Percentiles rank a stretch among this genome's conserved stretches.
phyloP scores from a whole-genome alignment of 2,888 invertebrate species.

The Taphrorychus bicolor region DNA sequence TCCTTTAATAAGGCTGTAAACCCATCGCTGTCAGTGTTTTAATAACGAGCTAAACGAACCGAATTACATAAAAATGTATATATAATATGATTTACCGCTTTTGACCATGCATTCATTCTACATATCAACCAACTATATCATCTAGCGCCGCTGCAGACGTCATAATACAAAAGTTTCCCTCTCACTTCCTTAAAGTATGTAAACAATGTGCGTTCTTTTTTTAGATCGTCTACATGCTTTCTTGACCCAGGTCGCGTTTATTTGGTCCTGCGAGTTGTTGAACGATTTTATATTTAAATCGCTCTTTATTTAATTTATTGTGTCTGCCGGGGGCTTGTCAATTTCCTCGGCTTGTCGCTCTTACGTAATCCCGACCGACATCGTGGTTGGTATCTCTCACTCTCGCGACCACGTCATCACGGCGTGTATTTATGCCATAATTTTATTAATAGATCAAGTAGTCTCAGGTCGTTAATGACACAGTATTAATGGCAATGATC shows the following conservation, averaged over 20 bases:
- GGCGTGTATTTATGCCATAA: constrained; percentile 4
- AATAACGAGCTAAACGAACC: no score
- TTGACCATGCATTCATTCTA: not conserved
- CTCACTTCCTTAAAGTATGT: constrained; percentile 38
- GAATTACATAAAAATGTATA: no score
- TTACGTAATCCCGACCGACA: constrained; percentile 14
- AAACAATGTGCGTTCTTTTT: constrained; percentile 40
- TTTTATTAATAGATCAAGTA: constrained; percentile 12
- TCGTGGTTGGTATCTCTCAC: not conserved
- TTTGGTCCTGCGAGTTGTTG: constrained; percentile 32
- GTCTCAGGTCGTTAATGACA: not conserved
- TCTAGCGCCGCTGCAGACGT: no score
- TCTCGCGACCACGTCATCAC: not conserved
- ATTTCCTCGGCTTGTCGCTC: constrained; percentile 2
- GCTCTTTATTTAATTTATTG: constrained; percentile 37
- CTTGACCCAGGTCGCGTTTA: constrained; percentile 40
- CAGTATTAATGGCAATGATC: no score
- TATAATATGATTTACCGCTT: no score
- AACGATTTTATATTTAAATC: constrained; percentile 37
- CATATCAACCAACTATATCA: not conserved
- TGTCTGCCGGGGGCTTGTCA: constrained; percentile 18
- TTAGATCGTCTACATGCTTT: constrained; percentile 35
- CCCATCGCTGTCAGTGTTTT: no score
- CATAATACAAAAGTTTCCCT: constrained; percentile 23
- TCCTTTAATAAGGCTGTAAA: no score